A percentile compares a stretch with the other conserved stretches of the same genome.
Evolutionary conservation across 2,113 vertebrate species (phyloP).

Genomic region (Terrapene triunguis): DNA sequence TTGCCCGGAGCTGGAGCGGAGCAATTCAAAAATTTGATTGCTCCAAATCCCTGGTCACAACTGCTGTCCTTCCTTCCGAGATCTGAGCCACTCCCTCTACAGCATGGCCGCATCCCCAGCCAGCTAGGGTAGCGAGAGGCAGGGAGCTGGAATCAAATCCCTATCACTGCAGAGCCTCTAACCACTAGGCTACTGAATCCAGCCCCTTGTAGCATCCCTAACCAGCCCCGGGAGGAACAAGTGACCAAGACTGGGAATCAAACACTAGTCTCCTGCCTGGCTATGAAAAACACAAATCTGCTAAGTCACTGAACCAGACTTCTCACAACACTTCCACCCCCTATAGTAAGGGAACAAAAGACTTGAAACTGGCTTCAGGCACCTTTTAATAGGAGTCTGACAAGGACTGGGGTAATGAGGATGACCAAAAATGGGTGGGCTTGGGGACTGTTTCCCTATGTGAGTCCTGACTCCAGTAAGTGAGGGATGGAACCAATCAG

Average conservation of each 20-base stretch:
- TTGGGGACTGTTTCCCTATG: neutral
- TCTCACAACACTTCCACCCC: neutral
- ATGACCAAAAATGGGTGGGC: neutral
- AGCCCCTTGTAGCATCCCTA: neutral
- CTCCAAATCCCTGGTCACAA: neutral
- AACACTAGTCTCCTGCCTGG: neutral
- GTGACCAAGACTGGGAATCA: neutral
- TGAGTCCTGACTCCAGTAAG: neutral
- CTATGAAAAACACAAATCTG: neutral
- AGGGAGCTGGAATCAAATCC: neutral
- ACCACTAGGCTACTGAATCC: neutral
- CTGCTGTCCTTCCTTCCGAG: neutral
- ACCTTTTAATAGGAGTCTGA: neutral
- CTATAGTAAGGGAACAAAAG: neutral
- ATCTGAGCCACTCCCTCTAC: neutral
- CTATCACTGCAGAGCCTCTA: neutral
- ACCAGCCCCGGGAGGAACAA: neutral
- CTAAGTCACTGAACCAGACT: neutral
- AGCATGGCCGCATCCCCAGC: neutral
- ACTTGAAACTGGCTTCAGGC: neutral
- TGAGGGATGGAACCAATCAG: neutral
- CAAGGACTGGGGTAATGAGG: neutral
- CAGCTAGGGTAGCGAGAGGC: neutral
- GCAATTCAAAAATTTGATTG: no score
- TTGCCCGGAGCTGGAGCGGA: no score